Percentiles rank a stretch among this genome's conserved stretches.
Conservation (phyloP, 64 coral and sea anemone species). For the Montipora foliosa region DNA sequence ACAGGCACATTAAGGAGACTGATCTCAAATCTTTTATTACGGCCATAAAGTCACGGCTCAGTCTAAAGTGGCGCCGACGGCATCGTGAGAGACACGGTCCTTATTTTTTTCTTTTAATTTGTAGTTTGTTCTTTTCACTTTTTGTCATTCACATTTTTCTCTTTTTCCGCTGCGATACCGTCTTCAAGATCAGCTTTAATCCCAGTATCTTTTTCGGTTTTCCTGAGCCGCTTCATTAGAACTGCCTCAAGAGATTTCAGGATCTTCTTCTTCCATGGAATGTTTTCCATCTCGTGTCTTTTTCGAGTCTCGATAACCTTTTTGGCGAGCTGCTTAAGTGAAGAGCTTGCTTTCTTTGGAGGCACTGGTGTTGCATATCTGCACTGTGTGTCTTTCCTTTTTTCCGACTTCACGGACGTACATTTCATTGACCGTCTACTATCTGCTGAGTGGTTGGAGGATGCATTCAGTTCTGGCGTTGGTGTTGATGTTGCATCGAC, state of each 20-base stretch:
- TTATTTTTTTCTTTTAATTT: neutral
- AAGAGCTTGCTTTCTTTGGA: neutral
- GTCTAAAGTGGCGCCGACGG: no score
- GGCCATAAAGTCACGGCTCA: no score
- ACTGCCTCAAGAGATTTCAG: slow-evolving; percentile 41
- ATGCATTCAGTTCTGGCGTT: neutral
- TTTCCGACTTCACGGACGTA: neutral
- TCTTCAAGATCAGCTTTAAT: slow-evolving; percentile 4
- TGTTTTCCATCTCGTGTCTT: slow-evolving; percentile 16
- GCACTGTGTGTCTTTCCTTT: neutral
- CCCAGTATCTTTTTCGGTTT: slow-evolving; percentile 42
- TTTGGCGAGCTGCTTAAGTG: slow-evolving; percentile 25
- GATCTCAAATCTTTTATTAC: no score
- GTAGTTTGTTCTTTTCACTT: neutral
- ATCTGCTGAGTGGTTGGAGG: neutral
- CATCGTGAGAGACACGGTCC: no score
- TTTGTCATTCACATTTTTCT: neutral
- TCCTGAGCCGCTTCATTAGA: slow-evolving; percentile 17
- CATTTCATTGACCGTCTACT: neutral
- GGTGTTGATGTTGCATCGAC: neutral
- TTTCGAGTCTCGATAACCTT: slow-evolving; percentile 30
- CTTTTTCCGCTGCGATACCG: neutral
- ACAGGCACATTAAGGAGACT: no score
- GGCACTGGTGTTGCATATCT: neutral
- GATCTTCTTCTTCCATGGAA: slow-evolving; percentile 50